Base-by-base conservation (phyloP, 2,888 invertebrate genomes). In the Acrobasis consociella region DNA sequence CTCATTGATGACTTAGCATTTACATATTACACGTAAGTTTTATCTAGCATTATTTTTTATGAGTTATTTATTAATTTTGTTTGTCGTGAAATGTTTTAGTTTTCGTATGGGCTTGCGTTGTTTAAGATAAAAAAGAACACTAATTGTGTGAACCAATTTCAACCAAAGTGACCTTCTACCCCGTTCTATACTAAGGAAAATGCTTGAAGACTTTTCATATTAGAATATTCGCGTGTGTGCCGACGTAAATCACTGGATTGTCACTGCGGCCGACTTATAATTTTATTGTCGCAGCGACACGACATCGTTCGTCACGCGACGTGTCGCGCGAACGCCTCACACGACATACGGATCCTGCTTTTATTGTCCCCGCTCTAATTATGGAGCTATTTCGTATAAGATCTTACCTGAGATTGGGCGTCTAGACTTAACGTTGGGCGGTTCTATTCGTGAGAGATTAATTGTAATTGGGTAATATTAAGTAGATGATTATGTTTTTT, bases 191-290 rank as follows among this genome's bases (percentile, higher is more conserved):
- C 80, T 79, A 80, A 75, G 81, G 83, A 85, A 86, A 83, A 84
- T 78, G 78, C 82, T 82, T 82, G 80, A 83, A 84, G 81, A 83
- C 85, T 82, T 85, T 86, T 81, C 83, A 85, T 86, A 86, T 86
- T 85, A 85, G 86, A 89, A 87, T 86, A 90, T 89, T 91, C 86
- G 91, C 90, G 91, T 91, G 91, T 91, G 85, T 87, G 86, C 78
- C 80, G 78, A 76, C 86, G 91, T 92, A 92, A 92, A 92, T 92
- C 91, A 92, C 87, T 86, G 89, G 89, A 92, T 92, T 92, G 91
- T 92, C 91, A 92, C 91, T 92, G 89, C 82, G 86, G 87, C 75
- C 81, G 87, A 91, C 86, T 92, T 92, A 92, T 91, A 92, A 91
- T 92, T 92, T 92, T 92, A 92, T 87, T 92, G 91, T 92, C 89